phyloP scores from a whole-genome alignment of 1,140 invertebrate species.

The Sweltsa coloradensis region DNA sequence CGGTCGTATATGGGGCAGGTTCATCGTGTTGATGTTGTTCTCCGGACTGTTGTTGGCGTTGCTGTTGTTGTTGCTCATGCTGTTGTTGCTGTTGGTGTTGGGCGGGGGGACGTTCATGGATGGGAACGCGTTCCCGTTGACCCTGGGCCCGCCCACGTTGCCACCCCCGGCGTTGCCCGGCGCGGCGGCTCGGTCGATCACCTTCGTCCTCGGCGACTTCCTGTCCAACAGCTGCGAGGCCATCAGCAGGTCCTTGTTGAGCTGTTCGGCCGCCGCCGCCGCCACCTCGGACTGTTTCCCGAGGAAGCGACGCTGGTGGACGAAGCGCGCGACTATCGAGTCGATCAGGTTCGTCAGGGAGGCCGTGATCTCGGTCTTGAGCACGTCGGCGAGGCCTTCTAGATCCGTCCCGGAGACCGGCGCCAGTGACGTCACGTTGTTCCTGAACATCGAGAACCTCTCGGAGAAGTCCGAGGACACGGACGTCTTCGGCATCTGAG shows the following conservation, averaged over 20 bases:
- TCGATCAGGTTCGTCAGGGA: slow-evolving; percentile 78
- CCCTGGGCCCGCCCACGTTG: slow-evolving; percentile 29
- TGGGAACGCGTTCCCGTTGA: slow-evolving; percentile 37
- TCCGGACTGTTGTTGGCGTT: slow-evolving; percentile 29
- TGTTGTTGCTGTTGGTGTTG: slow-evolving; percentile 25
- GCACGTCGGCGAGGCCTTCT: slow-evolving; percentile 72
- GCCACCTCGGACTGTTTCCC: slow-evolving; percentile 63
- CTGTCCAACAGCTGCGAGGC: slow-evolving; percentile 67
- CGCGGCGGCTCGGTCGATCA: slow-evolving; percentile 47
- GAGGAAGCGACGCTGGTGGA: slow-evolving; percentile 62
- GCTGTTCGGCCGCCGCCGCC: slow-evolving; percentile 59
- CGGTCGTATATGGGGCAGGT: slow-evolving; percentile 54
- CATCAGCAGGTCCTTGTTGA: slow-evolving; percentile 63
- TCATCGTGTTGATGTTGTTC: slow-evolving; percentile 45
- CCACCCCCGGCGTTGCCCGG: slow-evolving; percentile 29
- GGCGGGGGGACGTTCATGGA: slow-evolving; percentile 10
- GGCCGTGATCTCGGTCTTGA: slow-evolving; percentile 80
- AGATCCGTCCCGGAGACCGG: slow-evolving; percentile 60
- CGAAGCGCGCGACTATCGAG: slow-evolving; percentile 70
- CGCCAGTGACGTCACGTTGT: slow-evolving; percentile 30
- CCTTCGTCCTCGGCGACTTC: slow-evolving; percentile 69
- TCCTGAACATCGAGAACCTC: slow-evolving; percentile 30
- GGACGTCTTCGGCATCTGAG: slow-evolving; percentile 11
- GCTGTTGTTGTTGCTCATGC: slow-evolving; percentile 19
- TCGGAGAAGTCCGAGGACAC: slow-evolving; percentile 32